These are phyloP conservation scores for Idaea dimidiata DNA, from an alignment of 2,888 invertebrate genomes.

Conservation along the genomic window DNA sequence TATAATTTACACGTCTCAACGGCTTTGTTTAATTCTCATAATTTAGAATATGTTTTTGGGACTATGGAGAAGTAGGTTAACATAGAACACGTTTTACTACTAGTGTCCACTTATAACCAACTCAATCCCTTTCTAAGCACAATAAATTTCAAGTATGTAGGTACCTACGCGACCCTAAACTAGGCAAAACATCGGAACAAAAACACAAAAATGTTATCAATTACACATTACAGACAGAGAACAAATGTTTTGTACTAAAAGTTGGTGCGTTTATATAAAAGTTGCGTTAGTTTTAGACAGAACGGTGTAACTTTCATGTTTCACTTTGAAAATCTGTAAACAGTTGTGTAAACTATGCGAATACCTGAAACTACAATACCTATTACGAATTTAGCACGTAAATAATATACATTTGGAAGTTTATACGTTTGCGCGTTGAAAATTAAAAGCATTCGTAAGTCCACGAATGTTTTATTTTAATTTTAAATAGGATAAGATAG, in stretches of 20 bases:
- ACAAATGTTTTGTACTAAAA: not conserved
- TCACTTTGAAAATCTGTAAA: conserved; percentile 1
- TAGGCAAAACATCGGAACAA: not conserved
- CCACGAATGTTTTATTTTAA: no score
- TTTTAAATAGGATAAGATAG: no score
- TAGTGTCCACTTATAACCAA: no score
- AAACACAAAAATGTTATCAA: not conserved
- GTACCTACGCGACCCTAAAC: not conserved
- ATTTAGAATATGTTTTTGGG: no score
- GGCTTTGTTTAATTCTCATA: no score
- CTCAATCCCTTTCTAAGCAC: no score
- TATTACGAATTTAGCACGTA: not conserved
- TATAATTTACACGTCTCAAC: no score
- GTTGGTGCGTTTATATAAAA: not conserved
- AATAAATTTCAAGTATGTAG: no score
- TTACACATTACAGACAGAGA: not conserved
- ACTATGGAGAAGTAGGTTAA: no score
- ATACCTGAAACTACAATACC: not conserved
- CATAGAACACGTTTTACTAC: no score
- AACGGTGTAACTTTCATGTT: not conserved
- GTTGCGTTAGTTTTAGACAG: not conserved
- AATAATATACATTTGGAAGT: not conserved
- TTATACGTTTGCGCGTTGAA: not conserved
- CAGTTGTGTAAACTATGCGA: not conserved
- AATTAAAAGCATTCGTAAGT: not conserved